These are phyloP conservation scores for Psittacula echo DNA, from an alignment of 2,797 vertebrate genomes.

Conservation along the genomic window DNA sequence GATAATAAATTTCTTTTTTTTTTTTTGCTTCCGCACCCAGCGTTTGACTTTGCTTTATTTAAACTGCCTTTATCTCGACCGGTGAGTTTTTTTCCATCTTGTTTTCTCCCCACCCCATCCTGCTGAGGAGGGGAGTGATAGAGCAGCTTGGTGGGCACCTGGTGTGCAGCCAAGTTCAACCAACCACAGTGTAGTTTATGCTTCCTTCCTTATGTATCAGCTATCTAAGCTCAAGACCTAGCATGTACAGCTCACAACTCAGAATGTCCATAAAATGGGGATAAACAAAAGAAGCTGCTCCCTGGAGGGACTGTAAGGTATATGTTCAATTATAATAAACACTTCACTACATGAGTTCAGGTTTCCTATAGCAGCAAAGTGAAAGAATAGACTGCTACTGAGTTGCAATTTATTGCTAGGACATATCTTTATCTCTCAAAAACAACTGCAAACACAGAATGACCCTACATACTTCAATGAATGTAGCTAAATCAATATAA, in stretches of 20 bases:
- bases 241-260: neutral
- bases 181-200: neutral
- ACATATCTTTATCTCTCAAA: neutral
- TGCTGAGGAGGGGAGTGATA: neutral
- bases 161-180: neutral
- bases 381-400: neutral
- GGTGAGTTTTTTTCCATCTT: neutral
- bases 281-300: neutral
- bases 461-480: neutral
- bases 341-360: neutral
- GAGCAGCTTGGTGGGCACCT: neutral
- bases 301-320: neutral
- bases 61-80: neutral
- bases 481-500: neutral
- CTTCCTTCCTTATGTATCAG: neutral
- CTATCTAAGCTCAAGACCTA: neutral
- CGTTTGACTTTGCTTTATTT: neutral
- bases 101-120: fast-evolving
- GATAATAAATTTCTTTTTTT: neutral
- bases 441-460: neutral
- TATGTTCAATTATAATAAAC: neutral
- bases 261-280: neutral
- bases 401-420: neutral
- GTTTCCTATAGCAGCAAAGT: neutral
- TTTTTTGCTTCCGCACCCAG: neutral